Percentiles rank a stretch among this genome's conserved stretches.
Evolutionary conservation across 2,113 vertebrate genomes (phyloP).

Genomic region (Gambusia affinis): DNA sequence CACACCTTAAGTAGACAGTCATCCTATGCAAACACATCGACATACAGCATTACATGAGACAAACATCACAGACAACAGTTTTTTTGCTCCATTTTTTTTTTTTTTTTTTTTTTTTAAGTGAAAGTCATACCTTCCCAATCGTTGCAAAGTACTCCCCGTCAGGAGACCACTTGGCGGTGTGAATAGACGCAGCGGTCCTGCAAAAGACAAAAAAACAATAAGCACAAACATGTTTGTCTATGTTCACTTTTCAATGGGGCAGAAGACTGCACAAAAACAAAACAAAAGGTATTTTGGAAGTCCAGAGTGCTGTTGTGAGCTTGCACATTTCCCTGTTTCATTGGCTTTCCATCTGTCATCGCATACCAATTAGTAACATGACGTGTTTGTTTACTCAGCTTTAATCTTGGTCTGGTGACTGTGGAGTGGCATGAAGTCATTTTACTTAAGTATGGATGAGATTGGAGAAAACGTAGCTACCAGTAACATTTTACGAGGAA

Average conservation of each 20-base stretch:
- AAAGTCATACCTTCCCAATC: conserved; percentile 89
- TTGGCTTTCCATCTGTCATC: conserved; percentile 40
- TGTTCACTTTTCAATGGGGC: conserved; percentile 41
- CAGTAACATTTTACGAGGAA: not conserved
- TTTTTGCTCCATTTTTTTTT: not conserved
- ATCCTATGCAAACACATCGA: conserved; percentile 79
- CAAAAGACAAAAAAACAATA: conserved; percentile 35
- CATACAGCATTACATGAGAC: not conserved
- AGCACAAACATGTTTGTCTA: conserved; percentile 10
- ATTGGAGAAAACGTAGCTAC: not conserved
- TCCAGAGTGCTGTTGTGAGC: not conserved
- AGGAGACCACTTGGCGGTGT: conserved; percentile 95
- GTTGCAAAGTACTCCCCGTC: conserved; percentile 99
- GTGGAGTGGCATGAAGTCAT: not conserved
- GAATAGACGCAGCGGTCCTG: conserved; percentile 94
- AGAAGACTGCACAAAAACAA: not conserved
- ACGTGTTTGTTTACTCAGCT: conserved; percentile 44
- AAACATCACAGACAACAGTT: not conserved
- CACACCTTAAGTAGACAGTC: conserved; percentile 98
- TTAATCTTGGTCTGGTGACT: conserved; percentile 2
- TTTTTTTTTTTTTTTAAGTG: not conserved
- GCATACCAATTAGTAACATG: conserved; percentile 40
- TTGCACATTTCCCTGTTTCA: conserved; percentile 31
- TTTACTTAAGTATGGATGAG: not conserved
- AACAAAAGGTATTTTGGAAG: not conserved